Conservation (phyloP, 1,140 invertebrate genomes). For the Pseudachorutes palmiensis region DNA sequence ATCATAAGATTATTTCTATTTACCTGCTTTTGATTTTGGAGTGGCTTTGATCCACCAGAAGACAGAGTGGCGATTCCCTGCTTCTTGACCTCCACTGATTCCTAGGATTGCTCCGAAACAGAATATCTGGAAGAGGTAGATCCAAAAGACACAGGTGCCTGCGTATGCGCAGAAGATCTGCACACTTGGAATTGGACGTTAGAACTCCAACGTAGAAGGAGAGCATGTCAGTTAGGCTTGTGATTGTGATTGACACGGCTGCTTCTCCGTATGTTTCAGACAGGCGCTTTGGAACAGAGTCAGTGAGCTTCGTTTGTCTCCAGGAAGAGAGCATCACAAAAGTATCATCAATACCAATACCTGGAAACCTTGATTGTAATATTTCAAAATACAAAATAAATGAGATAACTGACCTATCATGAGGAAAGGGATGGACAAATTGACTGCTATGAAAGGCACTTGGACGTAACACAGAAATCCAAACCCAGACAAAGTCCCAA, state of each 20-base stretch:
- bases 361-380: no score
- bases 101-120: constrained; percentile 88
- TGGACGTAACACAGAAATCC: constrained; percentile 80
- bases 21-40: constrained; percentile 43
- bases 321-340: constrained; percentile 92
- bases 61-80: constrained; percentile 71
- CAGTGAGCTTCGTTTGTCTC: constrained; percentile 68
- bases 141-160: constrained; percentile 84
- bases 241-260: constrained; percentile 77
- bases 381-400: no score
- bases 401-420: no score
- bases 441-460: constrained; percentile 85
- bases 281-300: constrained; percentile 72
- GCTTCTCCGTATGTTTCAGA: constrained; percentile 66
- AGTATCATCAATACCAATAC: constrained; percentile 92
- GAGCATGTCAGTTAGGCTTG: constrained; percentile 66
- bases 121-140: constrained; percentile 88
- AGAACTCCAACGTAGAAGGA: constrained; percentile 91
- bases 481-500: constrained; percentile 79
- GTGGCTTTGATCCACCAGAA: constrained; percentile 49
- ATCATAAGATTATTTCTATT: background rate
- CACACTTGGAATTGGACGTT: constrained; percentile 83
- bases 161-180: constrained; percentile 90
- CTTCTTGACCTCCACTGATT: constrained; percentile 78
- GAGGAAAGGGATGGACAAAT: constrained; percentile 83